These are phyloP conservation scores for Epinephelus lanceolatus DNA, from an alignment of 2,113 vertebrate genomes.

Conservation along the genomic window DNA sequence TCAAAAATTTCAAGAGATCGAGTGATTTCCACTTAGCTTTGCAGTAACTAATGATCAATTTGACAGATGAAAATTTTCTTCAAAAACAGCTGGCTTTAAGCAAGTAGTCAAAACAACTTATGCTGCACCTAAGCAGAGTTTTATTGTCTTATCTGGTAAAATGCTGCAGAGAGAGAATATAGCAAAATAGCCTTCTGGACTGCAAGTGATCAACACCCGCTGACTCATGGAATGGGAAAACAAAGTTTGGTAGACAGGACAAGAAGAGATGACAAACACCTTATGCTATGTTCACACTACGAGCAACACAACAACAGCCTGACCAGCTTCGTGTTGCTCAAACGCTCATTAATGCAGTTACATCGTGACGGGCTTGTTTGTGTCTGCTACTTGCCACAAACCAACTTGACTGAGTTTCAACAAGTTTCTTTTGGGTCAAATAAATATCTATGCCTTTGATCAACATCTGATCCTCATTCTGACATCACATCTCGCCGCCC, in stretches of 20 bases:
- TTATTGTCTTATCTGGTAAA: conserved; percentile 8
- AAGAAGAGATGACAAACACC: conserved; percentile 31
- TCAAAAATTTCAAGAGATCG: neutral
- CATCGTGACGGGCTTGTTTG: too few relatives aligned
- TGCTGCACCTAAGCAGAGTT: conserved; percentile 10
- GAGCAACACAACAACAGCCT: too few relatives aligned
- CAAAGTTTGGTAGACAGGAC: conserved; percentile 32
- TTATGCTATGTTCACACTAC: too few relatives aligned
- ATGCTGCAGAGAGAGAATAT: conserved; percentile 1
- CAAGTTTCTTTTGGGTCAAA: too few relatives aligned
- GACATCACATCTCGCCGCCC: too few relatives aligned
- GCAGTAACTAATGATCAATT: neutral
- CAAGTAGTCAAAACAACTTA: neutral
- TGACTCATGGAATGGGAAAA: conserved; percentile 40
- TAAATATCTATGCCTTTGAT: too few relatives aligned
- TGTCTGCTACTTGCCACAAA: too few relatives aligned
- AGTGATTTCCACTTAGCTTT: neutral
- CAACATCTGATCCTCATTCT: too few relatives aligned
- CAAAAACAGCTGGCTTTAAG: conserved; percentile 4
- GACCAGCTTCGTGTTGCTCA: too few relatives aligned
- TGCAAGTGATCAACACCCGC: conserved; percentile 31
- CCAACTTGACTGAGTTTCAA: too few relatives aligned
- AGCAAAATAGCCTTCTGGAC: conserved; percentile 22
- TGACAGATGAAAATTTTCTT: neutral
- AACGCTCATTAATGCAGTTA: too few relatives aligned